Conservation (phyloP, 2,113 vertebrate genomes). For the Callocephalon fimbriatum region DNA sequence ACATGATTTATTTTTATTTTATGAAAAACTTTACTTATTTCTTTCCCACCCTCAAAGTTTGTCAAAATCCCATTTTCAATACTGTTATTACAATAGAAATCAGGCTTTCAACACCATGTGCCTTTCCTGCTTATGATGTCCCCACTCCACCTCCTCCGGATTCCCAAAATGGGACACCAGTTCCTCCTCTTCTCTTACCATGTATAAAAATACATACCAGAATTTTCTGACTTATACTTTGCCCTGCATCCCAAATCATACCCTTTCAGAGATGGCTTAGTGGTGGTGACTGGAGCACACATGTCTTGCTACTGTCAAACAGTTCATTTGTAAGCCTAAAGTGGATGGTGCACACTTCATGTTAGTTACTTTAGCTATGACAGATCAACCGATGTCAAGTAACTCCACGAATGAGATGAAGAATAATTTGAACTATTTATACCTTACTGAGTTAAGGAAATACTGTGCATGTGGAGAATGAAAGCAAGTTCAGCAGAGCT, state of each 20-base stretch:
- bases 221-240: not conserved
- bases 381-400: fast-evolving
- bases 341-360: not conserved
- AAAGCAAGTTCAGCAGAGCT: not conserved
- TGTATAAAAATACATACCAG: not conserved
- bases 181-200: not conserved
- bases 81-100: not conserved
- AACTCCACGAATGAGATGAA: not conserved
- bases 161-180: not conserved
- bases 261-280: not conserved
- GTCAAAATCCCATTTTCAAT: not conserved
- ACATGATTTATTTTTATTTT: not conserved
- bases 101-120: fast-evolving
- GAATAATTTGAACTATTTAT: not conserved
- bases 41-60: not conserved
- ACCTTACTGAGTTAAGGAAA: not conserved
- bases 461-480: fast-evolving
- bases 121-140: not conserved
- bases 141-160: not conserved
- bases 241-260: not conserved
- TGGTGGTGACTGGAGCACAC: fast-evolving
- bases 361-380: not conserved
- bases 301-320: fast-evolving
- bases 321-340: not conserved
- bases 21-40: not conserved